Base-by-base conservation (phyloP, 2,888 invertebrate species). In the Andrena fulva region DNA sequence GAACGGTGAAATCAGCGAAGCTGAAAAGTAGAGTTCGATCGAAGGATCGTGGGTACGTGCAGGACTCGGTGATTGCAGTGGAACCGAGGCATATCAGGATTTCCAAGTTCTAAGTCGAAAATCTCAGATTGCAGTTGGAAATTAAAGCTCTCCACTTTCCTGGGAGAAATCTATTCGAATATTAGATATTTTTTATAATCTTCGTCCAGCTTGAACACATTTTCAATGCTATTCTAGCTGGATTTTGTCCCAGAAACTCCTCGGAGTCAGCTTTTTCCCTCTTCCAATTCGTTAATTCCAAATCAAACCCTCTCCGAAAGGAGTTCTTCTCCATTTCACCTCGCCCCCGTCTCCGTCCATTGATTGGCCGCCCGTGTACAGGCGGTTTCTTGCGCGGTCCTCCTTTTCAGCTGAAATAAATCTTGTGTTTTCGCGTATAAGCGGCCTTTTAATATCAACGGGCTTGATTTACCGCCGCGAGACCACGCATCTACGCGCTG, bases 401-500 rank as follows among this genome's bases (percentile, higher is more conserved):
- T 87, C 77, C 83, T 82, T 66, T 82, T 72, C 82, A 74, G 56
- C 81, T 71, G 91, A 93, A 89, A 93, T 93, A 93, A 93, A 93
- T 93, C 92, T 93, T 91, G 87, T 90, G 91, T 93, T 93, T 93
- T 93, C 92, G 92, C 92, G 92, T 93, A 93, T 93, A 93, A 92
- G 93, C 93, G 93, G 92, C 91, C 93, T 93, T 93, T 93, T 93
- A 93, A 93, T 93, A 93, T 93, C 93, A 93, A 92, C 92, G 88
- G 84, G 84, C 91, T 93, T 93, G 93, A 93, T 93, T 93, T 93
- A 93, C 92, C 91, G 92, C 89, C 91, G 86, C 87, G 71, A 90
- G 91, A 90, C 88, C 92, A 89, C 90, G 93, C 91, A 91, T 92
- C 91, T 89, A 90, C 87, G 84, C 86, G 89, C 73, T 88, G 86